Base-by-base conservation (phyloP, 2,888 invertebrate genomes). In the Pyrgus malvae region DNA sequence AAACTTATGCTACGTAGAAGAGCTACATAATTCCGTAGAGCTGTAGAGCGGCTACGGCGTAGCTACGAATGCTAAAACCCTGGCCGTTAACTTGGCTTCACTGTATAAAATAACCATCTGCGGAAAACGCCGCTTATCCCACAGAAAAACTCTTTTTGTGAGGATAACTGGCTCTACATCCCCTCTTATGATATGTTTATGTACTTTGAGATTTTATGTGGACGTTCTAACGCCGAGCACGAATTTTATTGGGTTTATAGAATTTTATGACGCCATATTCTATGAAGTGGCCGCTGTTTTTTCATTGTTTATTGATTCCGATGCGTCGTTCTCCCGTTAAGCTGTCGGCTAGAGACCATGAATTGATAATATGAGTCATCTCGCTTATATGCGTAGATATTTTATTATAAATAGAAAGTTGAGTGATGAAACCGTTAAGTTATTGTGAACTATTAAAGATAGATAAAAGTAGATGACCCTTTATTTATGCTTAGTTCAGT, bases 51-150 rank as follows among this genome's bases (percentile, higher is more conserved):
- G 63, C 70, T 69, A 74, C 74, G 65, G 55, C 61, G 61, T 64
- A 64, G 55, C 56, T 41, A 45, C 57, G 45, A 37, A 44, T 31
- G 49, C 57, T 65, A 77, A 77, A 70, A 72, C 76, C 75, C 74
- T 62, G 68, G 68, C 82, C 78, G 86, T 88, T 88, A 87, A 83
- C 78, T 81, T 72, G 68, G 70, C 78, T 79, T 70, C 71, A 74
- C 88, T 88, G 89, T 86, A 90, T 90, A 90, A 90, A 88, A 90
- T 89, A 88, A 82, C 90, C 89, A 90, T 90, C 88, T 84, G 80
- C 66, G 80, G 69, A 79, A 83, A 85, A 80, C 81, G 72, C 69
- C 77, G 80, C 72, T 85, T 82, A 88, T 87, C 87, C 88, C 78
- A 69, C 68, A 74, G 76, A 83, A 82, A 88, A 87, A 87, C 79